Conservation (phyloP, 2,888 invertebrate species). For the Eristalis tenax region DNA sequence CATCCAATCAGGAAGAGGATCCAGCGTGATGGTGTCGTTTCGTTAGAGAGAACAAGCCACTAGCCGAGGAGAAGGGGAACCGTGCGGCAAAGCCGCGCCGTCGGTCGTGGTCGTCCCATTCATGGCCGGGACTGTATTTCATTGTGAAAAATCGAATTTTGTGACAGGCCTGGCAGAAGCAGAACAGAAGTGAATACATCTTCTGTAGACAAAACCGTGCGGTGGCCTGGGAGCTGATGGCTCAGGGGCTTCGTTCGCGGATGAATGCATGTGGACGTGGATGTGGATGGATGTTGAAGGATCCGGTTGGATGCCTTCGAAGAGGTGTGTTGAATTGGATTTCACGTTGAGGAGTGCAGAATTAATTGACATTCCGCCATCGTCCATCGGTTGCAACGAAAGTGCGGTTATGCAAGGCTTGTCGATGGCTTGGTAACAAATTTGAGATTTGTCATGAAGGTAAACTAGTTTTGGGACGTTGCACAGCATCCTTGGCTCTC, state of each 20-base stretch:
- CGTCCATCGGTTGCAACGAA: neutral
- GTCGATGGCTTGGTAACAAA: constrained; percentile 1
- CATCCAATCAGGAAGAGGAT: constrained; percentile 7
- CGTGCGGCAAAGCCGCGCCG: neutral
- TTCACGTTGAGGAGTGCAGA: neutral
- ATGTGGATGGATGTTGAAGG: neutral
- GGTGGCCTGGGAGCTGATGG: neutral
- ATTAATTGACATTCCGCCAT: constrained; percentile 22
- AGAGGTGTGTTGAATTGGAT: neutral
- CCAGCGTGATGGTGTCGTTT: constrained; percentile 6
- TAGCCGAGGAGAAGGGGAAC: neutral
- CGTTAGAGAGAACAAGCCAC: neutral
- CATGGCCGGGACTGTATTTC: constrained; percentile 8
- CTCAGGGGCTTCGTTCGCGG: neutral
- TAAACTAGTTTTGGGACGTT: neutral
- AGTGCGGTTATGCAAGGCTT: neutral
- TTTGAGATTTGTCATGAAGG: constrained; percentile 2
- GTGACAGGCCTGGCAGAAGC: constrained; percentile 6
- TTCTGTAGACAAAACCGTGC: neutral
- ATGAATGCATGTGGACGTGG: neutral
- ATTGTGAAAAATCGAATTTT: constrained; percentile 27
- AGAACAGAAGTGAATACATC: constrained; percentile 21
- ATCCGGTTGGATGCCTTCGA: neutral
- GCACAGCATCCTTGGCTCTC: neutral
- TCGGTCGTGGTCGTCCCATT: neutral